Base-by-base conservation (phyloP, 1,140 invertebrate genomes). In the Leptoteleia sp. region DNA sequence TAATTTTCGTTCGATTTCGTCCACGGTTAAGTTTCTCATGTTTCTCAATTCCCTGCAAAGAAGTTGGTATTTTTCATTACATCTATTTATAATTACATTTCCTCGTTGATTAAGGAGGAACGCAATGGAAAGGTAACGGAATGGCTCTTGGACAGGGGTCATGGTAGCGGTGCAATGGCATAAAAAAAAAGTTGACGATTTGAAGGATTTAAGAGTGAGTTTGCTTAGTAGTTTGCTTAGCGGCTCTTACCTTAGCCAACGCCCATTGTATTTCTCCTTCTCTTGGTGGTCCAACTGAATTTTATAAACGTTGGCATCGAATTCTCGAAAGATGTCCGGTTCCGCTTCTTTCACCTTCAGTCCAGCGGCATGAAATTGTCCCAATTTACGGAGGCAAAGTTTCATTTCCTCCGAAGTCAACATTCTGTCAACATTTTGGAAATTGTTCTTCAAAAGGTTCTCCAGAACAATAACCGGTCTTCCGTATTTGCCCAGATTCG, bases 401-500 rank as follows among this genome's bases (percentile, higher is more conserved):
- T 67, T 79, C 16, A 86, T 45, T 35, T 88, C 85, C 11, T 84
- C 37, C 4, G 55, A n/a, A 52, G 72, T 80, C 16, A 86, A 65
- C 43, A 76, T 19, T 43, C 54, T 16, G 27, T 79, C 15, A 13
- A 80, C 11, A 19, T 68, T 68, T 12, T 19, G 12, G 55, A 80
- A 88, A 33, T 82, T 84, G 8, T 29, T 22, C 38, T 79, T 54
- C 19, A 70, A 45, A 4, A 88, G 76, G 57, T 89, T 81, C 64
- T 89, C 86, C 7, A 88, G 19, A 0, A 87, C 87, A 7, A 89
- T 70, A 17, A 81, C 81, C 1, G 86, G 79, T 31, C 83, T 71
- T 9, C 82, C 83, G 43, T 88, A 87, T 45, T 79, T 76, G n/a
- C 84, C 83, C 59, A 87, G 75, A 42, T 86, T 83, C 7, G 85